Evolutionary conservation across 1,140 invertebrate genomes (phyloP), one percentile per base, ranked within the genome.

Genomic region (Drosophila busckii): DNA sequence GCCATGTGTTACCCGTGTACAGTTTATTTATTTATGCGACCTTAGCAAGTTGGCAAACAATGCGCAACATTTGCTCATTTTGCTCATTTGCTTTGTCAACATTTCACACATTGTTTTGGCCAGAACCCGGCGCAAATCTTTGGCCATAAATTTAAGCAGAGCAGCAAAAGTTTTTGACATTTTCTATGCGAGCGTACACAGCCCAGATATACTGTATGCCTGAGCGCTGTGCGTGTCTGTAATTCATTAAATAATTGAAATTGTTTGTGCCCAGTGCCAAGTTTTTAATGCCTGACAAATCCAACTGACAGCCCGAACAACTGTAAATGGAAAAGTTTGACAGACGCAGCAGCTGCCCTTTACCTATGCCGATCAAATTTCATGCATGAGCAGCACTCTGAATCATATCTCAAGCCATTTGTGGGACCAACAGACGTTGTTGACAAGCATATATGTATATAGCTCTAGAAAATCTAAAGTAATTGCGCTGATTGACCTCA

Each of bases 401-500:
- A n/a, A n/a, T n/a, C n/a, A n/a, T n/a, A n/a, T n/a, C n/a, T n/a
- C 44, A 34, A 10, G 29, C 3, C 19, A 16, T 19, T 20, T 38
- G 10, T 38, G 19, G 10, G 12, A 10, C 9, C 5, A 20, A 20
- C 10, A 20, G 7, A 20, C n/a, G 4, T 35, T 20, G 16, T 9
- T 19, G 41, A 44, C 41, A 44, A 29, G 41, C 23, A 9, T 26
- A 44, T 16, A 4, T 12, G 31, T 31, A 34, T 9, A 26, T 17
- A 28, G 16, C 40, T 37, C n/a, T n/a, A n/a, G 53, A 26, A 59
- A 62, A 62, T 61, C 26, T 20, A 60, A 59, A 71, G 67, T 78
- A 76, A 76, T 76, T 76, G 71, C 68, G 48, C 40, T 48, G 71
- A 80, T 76, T 80, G 71, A 76, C 73, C 71, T 63, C 67, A 67